Evolutionary conservation across 2,113 vertebrate genomes (phyloP).

Genomic region (Pollachius pollachius): DNA sequence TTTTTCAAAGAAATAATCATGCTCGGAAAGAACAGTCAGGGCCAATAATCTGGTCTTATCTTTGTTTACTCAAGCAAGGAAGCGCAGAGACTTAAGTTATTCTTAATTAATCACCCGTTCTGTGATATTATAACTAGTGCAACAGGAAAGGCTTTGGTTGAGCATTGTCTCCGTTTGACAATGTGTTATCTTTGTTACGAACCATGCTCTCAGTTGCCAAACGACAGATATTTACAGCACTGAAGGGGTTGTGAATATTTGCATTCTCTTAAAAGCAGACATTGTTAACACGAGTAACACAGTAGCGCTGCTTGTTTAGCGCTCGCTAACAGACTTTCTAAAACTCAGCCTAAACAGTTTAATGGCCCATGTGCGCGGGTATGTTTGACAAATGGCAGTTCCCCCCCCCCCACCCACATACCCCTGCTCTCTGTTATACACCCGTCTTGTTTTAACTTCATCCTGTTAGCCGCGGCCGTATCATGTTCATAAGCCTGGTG

Average conservation of each 20-base stretch:
- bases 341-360: no score
- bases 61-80: conserved; percentile 12
- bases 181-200: conserved; percentile 16
- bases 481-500: conserved; percentile 34
- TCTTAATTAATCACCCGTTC: conserved; percentile 21
- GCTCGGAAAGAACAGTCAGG: background rate
- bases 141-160: background rate
- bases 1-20: background rate
- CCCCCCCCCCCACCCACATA: background rate
- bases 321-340: no score
- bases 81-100: conserved; percentile 17
- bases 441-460: background rate
- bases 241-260: background rate
- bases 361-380: background rate
- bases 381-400: background rate
- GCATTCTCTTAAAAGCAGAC: background rate
- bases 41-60: conserved; percentile 19
- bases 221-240: background rate
- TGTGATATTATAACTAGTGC: conserved; percentile 9
- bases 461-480: conserved; percentile 18
- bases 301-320: no score
- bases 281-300: no score
- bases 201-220: background rate
- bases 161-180: conserved; percentile 12
- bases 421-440: background rate